These are phyloP conservation scores for Labrus mixtus DNA, from an alignment of 2,113 vertebrate species.

Conservation along the genomic window DNA sequence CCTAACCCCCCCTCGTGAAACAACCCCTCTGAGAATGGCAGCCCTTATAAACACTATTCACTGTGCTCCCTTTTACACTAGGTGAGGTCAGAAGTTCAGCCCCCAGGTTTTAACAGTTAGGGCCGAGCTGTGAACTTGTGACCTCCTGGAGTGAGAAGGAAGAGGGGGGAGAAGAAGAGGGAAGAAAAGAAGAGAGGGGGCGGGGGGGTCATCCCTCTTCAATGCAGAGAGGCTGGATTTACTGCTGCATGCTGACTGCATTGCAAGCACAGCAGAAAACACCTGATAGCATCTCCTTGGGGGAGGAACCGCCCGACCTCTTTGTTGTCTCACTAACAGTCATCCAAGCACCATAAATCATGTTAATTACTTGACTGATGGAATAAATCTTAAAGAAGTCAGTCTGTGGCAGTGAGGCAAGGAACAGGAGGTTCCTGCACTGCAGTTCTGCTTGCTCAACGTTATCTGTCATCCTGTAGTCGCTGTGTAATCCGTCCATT, in stretches of 20 bases:
- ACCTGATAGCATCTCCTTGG: constrained; percentile 87
- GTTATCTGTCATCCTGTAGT: constrained; percentile 82
- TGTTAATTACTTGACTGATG: constrained; percentile 87
- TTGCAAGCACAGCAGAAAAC: constrained; percentile 87
- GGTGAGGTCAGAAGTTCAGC: constrained; percentile 85
- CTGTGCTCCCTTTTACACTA: constrained; percentile 75
- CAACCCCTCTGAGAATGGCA: constrained; percentile 63
- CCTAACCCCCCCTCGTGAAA: constrained; percentile 36
- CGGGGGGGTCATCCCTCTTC: constrained; percentile 64
- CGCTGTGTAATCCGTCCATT: constrained; percentile 84
- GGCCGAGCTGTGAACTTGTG: constrained; percentile 84
- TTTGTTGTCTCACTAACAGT: constrained; percentile 86
- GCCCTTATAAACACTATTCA: constrained; percentile 77
- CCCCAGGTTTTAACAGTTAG: constrained; percentile 82
- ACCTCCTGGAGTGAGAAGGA: constrained; percentile 76
- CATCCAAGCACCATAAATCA: constrained; percentile 84
- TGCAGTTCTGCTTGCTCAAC: constrained; percentile 78
- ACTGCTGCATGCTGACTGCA: constrained; percentile 86
- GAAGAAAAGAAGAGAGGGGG: constrained; percentile 46
- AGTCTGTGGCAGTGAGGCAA: constrained; percentile 63
- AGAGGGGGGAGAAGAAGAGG: constrained; percentile 36
- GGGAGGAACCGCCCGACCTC: constrained; percentile 78
- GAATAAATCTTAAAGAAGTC: constrained; percentile 85
- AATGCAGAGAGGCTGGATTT: constrained; percentile 85
- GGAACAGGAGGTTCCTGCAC: constrained; percentile 78